Base-by-base conservation (phyloP, 2,113 vertebrate genomes). In the Eira barbara region DNA sequence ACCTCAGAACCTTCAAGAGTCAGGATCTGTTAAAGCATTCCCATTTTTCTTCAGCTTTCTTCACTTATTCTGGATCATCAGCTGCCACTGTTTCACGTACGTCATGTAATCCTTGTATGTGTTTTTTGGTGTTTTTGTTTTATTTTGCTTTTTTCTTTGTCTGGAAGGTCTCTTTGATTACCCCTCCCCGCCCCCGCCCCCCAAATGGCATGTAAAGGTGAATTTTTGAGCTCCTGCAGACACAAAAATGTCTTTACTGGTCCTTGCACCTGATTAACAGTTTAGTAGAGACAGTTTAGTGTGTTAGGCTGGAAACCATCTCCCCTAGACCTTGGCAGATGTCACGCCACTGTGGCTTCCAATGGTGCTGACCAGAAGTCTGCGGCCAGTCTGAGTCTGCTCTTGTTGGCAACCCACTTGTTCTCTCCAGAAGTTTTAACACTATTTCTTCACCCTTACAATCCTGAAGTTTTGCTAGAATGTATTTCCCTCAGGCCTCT, bases 371-470 rank as follows among this genome's bases (percentile, higher is more conserved):
- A 84, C 1, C 7, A 93, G 25, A 84, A 89, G 34, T 61, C 79
- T 84, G 47, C 34, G 83, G 39, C 69, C 49, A 42, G 34, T 78
- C 25, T 49, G 69, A 84, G 47, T 49, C 85, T 69, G 20, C 39
- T 78, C 29, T 78, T 69, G 73, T 34, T 34, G 27, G 69, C 34
- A 89, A 74, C 55, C 36, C 31, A 14, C 4, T 67, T 78, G 27
- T 59, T 88, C 84, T 69, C 47, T 91, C 88, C 47, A 74, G 52
- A 94, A 63, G 27, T 55, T 90, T 36, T 83, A 93, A 42, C n/a
- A n/a, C 2, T 61, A 80, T 63, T 36, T 61, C 57, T 63, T 86
- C 42, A 71, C 8, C 74, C 14, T 91, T 59, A 61, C 21, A 83
- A 83, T 89, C 63, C 18, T 65, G 25, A 47, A 36, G 9, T 45